Evolutionary conservation across 2,888 invertebrate species (phyloP).

Genomic region (Drosophila multiciliata): DNA sequence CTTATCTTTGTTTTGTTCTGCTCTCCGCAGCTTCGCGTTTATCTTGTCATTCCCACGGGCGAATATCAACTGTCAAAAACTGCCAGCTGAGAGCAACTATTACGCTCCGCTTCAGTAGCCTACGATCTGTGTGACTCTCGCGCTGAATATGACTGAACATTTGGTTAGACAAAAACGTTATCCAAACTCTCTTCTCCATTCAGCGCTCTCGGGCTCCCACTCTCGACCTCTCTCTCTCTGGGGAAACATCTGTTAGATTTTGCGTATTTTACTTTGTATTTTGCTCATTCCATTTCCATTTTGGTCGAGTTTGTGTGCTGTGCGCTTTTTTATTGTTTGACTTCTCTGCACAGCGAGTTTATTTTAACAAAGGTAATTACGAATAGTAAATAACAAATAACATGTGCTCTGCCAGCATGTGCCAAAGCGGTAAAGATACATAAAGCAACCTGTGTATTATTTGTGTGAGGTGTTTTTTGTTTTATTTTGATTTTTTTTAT

Average conservation of each 20-base stretch:
- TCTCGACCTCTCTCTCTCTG: slow-evolving; percentile 41
- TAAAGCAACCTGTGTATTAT: background rate
- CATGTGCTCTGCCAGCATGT: slow-evolving; percentile 35
- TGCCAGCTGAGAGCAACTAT: slow-evolving; percentile 18
- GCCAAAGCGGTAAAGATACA: slow-evolving; percentile 4
- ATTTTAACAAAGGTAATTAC: slow-evolving; percentile 28
- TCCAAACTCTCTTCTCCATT: slow-evolving; percentile 18
- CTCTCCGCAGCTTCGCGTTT: slow-evolving; percentile 28
- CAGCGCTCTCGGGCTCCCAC: slow-evolving; percentile 10
- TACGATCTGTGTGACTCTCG: slow-evolving; percentile 45
- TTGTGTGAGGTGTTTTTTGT: background rate
- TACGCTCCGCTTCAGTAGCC: slow-evolving; percentile 25
- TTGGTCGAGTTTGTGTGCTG: slow-evolving; percentile 30
- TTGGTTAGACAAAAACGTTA: slow-evolving; percentile 4
- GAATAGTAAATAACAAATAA: slow-evolving; percentile 25
- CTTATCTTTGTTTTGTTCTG: slow-evolving; percentile 30
- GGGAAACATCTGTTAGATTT: slow-evolving; percentile 65
- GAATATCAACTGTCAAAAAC: slow-evolving; percentile 44
- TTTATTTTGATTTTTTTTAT: background rate
- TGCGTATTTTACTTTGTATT: slow-evolving; percentile 33
- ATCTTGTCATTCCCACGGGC: slow-evolving; percentile 41
- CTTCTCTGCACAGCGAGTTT: slow-evolving; percentile 16
- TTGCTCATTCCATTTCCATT: slow-evolving; percentile 37
- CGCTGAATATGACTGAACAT: slow-evolving; percentile 51
- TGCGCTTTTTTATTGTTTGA: slow-evolving; percentile 3